Evolutionary conservation across 2,888 invertebrate species (phyloP), one percentile per base, ranked within the genome.

Genomic region (Griposia aprilina): DNA sequence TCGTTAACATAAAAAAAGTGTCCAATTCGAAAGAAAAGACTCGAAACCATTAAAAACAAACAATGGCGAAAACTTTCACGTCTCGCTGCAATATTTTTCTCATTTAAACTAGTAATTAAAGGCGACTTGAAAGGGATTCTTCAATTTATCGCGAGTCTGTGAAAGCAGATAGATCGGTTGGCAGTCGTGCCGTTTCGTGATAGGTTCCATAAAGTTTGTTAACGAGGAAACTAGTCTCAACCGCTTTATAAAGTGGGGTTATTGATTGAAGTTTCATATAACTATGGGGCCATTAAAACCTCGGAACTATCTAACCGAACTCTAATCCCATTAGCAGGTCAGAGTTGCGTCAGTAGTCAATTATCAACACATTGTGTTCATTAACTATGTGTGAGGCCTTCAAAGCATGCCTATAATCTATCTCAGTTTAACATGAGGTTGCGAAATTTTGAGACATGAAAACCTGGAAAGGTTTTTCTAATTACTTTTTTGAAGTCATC

Each of bases 121-220:
- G 23, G 50, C n/a, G 55, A 76, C 50, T 74, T 74, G 45, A 71
- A 86, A 69, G 52, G 59, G 60, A 76, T 79, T 75, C 66, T 67
- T 78, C 59, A 67, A 79, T 86, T 78, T 79, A 73, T 68, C 48
- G 73, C 26, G 23, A 76, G 63, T 62, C 74, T 84, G 69, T 66
- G 71, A 74, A 69, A 48, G 69, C 15, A 67, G 63, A 78, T 48
- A 76, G 60, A 80, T 71, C 36, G 70, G 48, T 55, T 59, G 67
- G 62, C 73, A 78, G 70, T 63, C 73, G 83, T 88, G 85, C 83
- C 76, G 72, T 80, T 78, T 68, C 69, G 74, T 78, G 88, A 89
- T 88, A 86, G 81, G 77, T 83, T 88, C 86, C 80, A 87, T 82
- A 77, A 84, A 89, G 87, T 90, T 91, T 84, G 82, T 72, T 87